phyloP scores from a whole-genome alignment of 2,797 vertebrate genomes.

The Melopsittacus undulatus region DNA sequence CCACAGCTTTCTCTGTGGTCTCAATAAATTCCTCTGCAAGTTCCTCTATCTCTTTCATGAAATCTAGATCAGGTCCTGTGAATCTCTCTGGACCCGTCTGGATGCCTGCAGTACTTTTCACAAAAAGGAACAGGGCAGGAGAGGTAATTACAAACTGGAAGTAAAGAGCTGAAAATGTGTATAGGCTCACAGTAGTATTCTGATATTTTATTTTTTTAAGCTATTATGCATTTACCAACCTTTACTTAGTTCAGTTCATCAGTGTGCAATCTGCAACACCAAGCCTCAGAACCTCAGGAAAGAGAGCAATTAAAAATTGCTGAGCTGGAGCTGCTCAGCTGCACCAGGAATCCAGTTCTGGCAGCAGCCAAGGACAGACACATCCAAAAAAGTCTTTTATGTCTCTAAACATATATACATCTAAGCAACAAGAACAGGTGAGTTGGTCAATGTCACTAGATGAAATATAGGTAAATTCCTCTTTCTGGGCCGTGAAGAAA shows the following conservation, averaged over 20 bases:
- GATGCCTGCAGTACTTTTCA: slow-evolving; percentile 7
- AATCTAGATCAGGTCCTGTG: slow-evolving; percentile 1
- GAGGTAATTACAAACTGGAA: not conserved
- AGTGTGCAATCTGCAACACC: not conserved
- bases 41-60: slow-evolving; percentile 66
- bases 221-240: not conserved
- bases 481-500: not conserved
- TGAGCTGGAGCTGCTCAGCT: not conserved
- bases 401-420: not conserved
- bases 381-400: not conserved
- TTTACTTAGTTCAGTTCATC: not conserved
- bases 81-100: not conserved
- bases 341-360: not conserved
- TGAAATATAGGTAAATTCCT: not conserved
- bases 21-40: slow-evolving; percentile 56
- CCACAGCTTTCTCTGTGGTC: slow-evolving; percentile 48
- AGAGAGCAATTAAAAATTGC: not conserved
- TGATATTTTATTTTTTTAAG: not conserved
- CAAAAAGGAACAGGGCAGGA: not conserved
- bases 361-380: not conserved
- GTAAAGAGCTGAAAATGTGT: not conserved
- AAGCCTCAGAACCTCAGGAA: not conserved
- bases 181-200: not conserved
- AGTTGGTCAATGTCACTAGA: not conserved
- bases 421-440: not conserved